These are phyloP conservation scores for Novumbra hubbsi DNA, from an alignment of 2,797 vertebrate species.

Conservation along the genomic window DNA sequence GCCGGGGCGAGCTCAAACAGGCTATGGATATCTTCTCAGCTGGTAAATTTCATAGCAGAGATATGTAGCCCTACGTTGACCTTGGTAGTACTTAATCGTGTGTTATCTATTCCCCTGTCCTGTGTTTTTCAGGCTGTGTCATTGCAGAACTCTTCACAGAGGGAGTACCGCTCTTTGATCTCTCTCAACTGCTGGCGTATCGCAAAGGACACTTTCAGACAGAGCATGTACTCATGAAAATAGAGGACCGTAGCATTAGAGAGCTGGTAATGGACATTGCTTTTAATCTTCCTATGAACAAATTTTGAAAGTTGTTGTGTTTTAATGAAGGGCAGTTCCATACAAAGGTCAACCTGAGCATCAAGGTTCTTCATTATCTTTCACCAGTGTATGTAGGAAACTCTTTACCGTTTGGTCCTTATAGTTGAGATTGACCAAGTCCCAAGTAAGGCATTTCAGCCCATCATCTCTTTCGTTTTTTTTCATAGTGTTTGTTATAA, in stretches of 20 bases:
- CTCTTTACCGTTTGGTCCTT: too few relatives aligned
- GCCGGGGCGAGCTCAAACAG: conserved; percentile 87
- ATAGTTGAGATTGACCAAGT: too few relatives aligned
- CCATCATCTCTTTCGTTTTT: too few relatives aligned
- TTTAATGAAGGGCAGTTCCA: background rate
- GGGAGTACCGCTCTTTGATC: conserved; percentile 93
- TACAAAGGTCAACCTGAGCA: background rate
- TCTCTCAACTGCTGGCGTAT: conserved; percentile 95
- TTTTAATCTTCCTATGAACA: background rate
- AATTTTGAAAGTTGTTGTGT: background rate
- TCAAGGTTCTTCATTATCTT: background rate
- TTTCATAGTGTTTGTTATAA: too few relatives aligned
- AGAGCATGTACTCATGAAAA: conserved; percentile 91
- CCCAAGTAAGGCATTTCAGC: too few relatives aligned
- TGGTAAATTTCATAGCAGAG: conserved; percentile 70
- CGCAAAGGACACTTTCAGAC: conserved; percentile 93
- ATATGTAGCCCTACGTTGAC: background rate
- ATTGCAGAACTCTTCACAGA: conserved; percentile 97
- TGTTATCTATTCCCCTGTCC: conserved; percentile 8
- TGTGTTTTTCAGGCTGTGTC: conserved; percentile 84
- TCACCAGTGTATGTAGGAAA: too few relatives aligned
- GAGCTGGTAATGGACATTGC: conserved; percentile 80
- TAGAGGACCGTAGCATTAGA: conserved; percentile 89
- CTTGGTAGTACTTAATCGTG: background rate
- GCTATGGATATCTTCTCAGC: conserved; percentile 99